Conservation (phyloP, 2,797 vertebrate species). For the Cyprinodon diabolis region DNA sequence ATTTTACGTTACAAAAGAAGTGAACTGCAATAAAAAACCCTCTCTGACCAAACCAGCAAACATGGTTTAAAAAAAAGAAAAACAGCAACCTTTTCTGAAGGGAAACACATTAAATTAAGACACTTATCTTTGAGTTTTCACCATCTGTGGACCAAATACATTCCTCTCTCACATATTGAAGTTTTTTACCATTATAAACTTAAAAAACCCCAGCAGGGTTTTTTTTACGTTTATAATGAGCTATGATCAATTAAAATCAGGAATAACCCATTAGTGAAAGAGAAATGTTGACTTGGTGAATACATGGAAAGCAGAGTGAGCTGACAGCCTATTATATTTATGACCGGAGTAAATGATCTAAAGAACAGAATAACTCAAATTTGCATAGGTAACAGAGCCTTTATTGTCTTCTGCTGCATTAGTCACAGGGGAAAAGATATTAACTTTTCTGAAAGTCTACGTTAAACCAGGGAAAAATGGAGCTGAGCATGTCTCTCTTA, state of each 20-base stretch:
- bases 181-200: too few relatives aligned
- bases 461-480: conserved; percentile 1
- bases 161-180: too few relatives aligned
- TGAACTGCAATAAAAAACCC: too few relatives aligned
- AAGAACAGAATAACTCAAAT: conserved; percentile 10
- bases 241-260: neutral
- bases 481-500: neutral
- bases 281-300: neutral
- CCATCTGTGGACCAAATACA: too few relatives aligned
- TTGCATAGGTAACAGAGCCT: neutral
- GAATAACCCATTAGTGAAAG: neutral
- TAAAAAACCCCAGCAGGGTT: too few relatives aligned
- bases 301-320: neutral
- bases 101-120: too few relatives aligned
- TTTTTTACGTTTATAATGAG: neutral
- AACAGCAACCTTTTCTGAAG: too few relatives aligned
- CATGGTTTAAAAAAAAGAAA: too few relatives aligned
- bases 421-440: too few relatives aligned
- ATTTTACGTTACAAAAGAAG: too few relatives aligned
- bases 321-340: neutral
- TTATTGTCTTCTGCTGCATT: neutral
- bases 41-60: too few relatives aligned
- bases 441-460: neutral
- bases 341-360: conserved; percentile 17
- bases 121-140: too few relatives aligned